phyloP scores from a whole-genome alignment of 2,888 invertebrate species.

The Drosophila demipolita region DNA sequence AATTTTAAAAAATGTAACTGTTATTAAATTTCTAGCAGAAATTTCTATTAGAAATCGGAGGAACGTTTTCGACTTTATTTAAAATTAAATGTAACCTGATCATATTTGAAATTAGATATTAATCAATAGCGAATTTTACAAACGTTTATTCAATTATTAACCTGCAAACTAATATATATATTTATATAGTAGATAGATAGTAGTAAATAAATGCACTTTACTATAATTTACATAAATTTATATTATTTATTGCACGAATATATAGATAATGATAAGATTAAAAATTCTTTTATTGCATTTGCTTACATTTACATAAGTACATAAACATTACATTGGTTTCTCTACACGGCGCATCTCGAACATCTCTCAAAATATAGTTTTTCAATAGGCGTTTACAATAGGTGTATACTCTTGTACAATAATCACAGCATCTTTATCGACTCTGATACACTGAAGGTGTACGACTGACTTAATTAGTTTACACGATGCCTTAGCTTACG shows the following conservation, averaged over 20 bases:
- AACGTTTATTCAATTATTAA: background rate
- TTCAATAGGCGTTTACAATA: conserved; percentile 24
- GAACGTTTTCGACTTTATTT: background rate
- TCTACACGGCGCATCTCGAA: conserved; percentile 44
- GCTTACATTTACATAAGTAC: conserved; percentile 66
- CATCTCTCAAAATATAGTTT: conserved; percentile 51
- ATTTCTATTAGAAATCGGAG: background rate
- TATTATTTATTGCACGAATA: conserved; percentile 56
- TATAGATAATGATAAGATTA: conserved; percentile 23
- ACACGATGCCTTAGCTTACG: conserved; percentile 63
- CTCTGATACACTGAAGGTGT: conserved; percentile 54
- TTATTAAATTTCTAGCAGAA: background rate
- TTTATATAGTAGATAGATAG: too few species aligned
- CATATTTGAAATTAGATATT: background rate
- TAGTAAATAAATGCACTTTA: background rate
- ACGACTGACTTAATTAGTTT: conserved; percentile 49
- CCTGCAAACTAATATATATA: background rate
- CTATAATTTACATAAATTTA: conserved; percentile 46
- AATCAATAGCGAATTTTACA: background rate
- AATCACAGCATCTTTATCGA: conserved; percentile 83
- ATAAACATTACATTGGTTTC: conserved; percentile 63
- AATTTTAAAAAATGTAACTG: conserved; percentile 2
- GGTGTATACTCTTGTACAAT: conserved; percentile 61
- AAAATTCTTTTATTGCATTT: conserved; percentile 46
- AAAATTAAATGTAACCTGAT: background rate